Evolutionary conservation across 2,797 vertebrate genomes (phyloP).

Genomic region (Oreortyx pictus): DNA sequence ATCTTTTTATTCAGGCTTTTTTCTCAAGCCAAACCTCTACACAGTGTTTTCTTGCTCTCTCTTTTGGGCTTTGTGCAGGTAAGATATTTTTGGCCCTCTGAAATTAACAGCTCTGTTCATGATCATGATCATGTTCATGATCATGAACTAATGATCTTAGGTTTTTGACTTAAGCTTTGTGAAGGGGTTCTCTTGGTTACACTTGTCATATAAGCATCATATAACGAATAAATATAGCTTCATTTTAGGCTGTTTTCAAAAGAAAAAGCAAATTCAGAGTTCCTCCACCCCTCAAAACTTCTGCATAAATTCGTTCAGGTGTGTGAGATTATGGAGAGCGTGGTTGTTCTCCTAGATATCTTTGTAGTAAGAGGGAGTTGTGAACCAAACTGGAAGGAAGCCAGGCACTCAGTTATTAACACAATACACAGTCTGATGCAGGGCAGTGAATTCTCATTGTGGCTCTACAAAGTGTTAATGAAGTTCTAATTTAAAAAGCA

Average conservation of each 20-base stretch:
- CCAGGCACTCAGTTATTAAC: slow-evolving; percentile 51
- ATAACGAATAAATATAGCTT: accelerated
- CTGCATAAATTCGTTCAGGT: not conserved
- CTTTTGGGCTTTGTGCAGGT: not conserved
- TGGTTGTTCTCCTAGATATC: not conserved
- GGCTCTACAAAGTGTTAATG: slow-evolving; percentile 72
- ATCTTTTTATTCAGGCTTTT: not conserved
- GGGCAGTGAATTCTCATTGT: slow-evolving; percentile 67
- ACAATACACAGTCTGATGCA: slow-evolving; percentile 24
- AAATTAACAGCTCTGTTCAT: not conserved
- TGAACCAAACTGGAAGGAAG: slow-evolving; percentile 58
- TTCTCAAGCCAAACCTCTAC: not conserved
- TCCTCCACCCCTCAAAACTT: not conserved
- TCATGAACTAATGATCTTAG: not conserved
- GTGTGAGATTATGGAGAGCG: not conserved
- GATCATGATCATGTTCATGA: too few species aligned
- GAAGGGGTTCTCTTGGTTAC: not conserved
- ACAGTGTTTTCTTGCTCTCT: not conserved
- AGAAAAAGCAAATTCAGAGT: not conserved
- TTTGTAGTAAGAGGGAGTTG: not conserved
- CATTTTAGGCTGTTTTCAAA: not conserved
- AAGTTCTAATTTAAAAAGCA: slow-evolving; percentile 78
- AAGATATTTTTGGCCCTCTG: not conserved
- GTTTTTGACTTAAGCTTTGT: not conserved
- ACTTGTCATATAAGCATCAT: not conserved